Base-by-base conservation (phyloP, 2,113 vertebrate species). In the Solenodon paradoxus region DNA sequence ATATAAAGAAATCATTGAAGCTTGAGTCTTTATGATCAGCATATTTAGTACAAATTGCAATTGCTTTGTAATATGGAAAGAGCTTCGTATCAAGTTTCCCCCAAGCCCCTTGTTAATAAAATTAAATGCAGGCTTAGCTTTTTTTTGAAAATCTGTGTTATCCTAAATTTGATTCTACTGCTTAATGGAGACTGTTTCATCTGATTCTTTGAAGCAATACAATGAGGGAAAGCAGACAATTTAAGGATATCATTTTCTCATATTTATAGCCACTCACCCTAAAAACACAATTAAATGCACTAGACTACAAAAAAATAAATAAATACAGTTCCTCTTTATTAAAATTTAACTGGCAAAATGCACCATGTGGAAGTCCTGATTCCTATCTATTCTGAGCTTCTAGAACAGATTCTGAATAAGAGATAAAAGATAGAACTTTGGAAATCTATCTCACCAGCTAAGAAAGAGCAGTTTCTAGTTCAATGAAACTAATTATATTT, bases 111-210 rank as follows among this genome's bases (percentile, higher is more conserved):
- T 97, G 82, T 94, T 97, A 93, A 95, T 97, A 75, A 92, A 97
- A 93, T 95, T 94, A 97, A 97, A 94, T 66, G 82, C 49, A 93
- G 63, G 85, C 89, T 96, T 92, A 96, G 35, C 38, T 91, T 91
- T 94, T 96, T 94, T 40, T 57, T n/a, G 71, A 94, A 93, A 88
- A 64, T n/a, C 26, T 53, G 63, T 88, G 45, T 53, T 93, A 74
- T 75, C 68, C 45, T 93, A 93, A 96, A 95, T 96, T 95, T 66
- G 95, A 96, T 92, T 96, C 68, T 91, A 53, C 61, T 91, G 11
- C 74, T 82, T 93, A 82, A 53, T 35, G 38, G 72, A 94, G 49
- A 72, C 32, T 63, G 24, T 2, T 68, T 90, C 77, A 47, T 88
- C 55, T 59, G 26, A 85, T 82, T 84, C 42, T 95, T 77, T 57